Base-by-base conservation (phyloP, 2,797 vertebrate species). In the Cichlasoma orientale region DNA sequence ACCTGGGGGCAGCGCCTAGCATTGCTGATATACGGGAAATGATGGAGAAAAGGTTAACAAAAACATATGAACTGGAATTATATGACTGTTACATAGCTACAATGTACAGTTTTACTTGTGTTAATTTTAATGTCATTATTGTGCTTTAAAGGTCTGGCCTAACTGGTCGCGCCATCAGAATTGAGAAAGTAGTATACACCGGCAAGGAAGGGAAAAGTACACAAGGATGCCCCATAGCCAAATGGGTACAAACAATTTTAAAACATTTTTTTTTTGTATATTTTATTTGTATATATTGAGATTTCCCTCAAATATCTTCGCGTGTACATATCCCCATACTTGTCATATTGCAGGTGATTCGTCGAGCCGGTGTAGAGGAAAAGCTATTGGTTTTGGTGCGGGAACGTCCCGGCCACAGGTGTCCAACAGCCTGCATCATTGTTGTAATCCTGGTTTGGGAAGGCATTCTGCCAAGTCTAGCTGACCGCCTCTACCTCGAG, bases 141-240 rank as follows among this genome's bases (percentile, higher is more conserved):
- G 21, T 84, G 44, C 27, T 77, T 84, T 75, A 3, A 90, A 99
- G 98, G 93, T 98, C 97, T 94, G 98, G 97, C 82, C 88, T 98
- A 89, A 97, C 96, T 88, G 98, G 98, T 74, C 94, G 84, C 56
- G 96, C 98, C 86, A 97, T 99, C 92, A 96, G 98, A 89, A 99
- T 99, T 94, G 98, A 99, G 83, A 98, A 96, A 94, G 96, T 99
- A 80, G 78, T 98, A 90, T 99, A 98, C 93, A 99, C 98, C 83
- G 98, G 98, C 86, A 99, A 99, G 93, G 98, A 99, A 95, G 98
- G 98, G 83, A 99, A 98, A 92, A 99, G 98, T 91, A 97, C 97
- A 88, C 98, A 99, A 93, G 98, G 98, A 82, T 99, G 98, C 88
- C 98, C 98, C 74, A 98, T 99, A 92, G 98, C 98, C 73, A 99